phyloP scores from a whole-genome alignment of 2,797 vertebrate species.

The Acrossocheilus wenchowensis region DNA sequence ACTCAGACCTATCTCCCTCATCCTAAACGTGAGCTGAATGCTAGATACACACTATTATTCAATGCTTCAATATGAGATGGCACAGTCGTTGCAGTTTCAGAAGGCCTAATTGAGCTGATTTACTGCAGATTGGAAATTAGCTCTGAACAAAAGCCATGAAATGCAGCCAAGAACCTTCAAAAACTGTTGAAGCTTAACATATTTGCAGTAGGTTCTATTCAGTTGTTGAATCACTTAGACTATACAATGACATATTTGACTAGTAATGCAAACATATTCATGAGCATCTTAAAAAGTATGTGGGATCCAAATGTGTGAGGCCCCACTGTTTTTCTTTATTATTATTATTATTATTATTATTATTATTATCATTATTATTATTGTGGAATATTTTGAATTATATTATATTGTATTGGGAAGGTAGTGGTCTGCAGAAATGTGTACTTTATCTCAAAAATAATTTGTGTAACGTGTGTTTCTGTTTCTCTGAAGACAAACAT shows the following conservation, averaged over 20 bases:
- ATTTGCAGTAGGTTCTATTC: constrained; percentile 2
- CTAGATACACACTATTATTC: background rate
- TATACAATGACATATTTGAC: background rate
- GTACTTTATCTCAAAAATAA: no score
- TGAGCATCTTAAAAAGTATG: background rate
- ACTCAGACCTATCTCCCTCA: constrained; percentile 31
- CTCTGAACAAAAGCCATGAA: constrained; percentile 41
- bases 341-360: background rate
- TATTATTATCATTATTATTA: background rate
- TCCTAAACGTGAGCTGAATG: constrained; percentile 40
- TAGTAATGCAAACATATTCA: background rate
- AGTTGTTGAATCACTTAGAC: background rate
- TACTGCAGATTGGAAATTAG: constrained; percentile 42
- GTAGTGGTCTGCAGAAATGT: background rate
- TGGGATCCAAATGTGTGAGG: background rate
- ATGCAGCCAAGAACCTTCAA: constrained; percentile 34
- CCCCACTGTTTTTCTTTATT: background rate
- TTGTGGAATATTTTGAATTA: background rate
- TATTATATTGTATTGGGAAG: background rate
- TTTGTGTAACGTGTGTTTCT: background rate
- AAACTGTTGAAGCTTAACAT: constrained; percentile 33
- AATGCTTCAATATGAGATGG: background rate
- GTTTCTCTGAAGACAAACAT: background rate
- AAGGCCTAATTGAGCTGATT: constrained; percentile 43
- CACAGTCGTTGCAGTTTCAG: constrained; percentile 11